Percentiles rank a stretch among this genome's conserved stretches.
phyloP scores from a whole-genome alignment of 2,888 invertebrate species.

The Pyrocoelia pectoralis region DNA sequence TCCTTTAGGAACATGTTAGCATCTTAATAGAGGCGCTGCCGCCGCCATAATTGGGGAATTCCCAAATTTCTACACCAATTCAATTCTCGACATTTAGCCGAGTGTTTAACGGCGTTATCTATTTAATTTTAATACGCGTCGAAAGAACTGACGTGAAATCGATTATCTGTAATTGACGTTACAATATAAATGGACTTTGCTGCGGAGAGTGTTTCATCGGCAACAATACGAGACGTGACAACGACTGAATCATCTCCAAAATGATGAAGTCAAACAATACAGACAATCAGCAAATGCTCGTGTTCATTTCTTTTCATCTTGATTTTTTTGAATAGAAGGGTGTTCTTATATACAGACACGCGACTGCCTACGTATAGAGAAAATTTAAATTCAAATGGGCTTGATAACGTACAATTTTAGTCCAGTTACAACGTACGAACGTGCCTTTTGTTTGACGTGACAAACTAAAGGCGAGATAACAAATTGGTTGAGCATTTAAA shows the following conservation, averaged over 20 bases:
- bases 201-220: slow-evolving; percentile 21
- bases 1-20: slow-evolving; percentile 20
- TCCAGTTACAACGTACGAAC: background rate
- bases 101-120: background rate
- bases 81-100: background rate
- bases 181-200: slow-evolving; percentile 24
- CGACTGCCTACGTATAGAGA: slow-evolving; percentile 15
- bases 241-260: slow-evolving; percentile 32
- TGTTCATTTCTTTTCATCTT: slow-evolving; percentile 19
- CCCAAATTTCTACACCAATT: slow-evolving; percentile 14
- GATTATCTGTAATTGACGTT: slow-evolving; percentile 29
- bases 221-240: slow-evolving; percentile 25
- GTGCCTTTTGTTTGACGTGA: background rate
- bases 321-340: slow-evolving; percentile 17
- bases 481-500: slow-evolving; percentile 38
- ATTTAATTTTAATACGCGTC: background rate
- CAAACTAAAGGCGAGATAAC: slow-evolving; percentile 30
- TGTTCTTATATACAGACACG: slow-evolving; percentile 15
- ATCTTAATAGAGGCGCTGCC: slow-evolving; percentile 6
- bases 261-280: slow-evolving; percentile 35
- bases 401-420: slow-evolving; percentile 6
- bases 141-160: slow-evolving; percentile 18
- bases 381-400: slow-evolving; percentile 22
- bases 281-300: slow-evolving; percentile 31
- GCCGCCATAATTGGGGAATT: slow-evolving; percentile 13